Conservation (phyloP, 2,797 vertebrate genomes). For the Ataeniobius toweri region DNA sequence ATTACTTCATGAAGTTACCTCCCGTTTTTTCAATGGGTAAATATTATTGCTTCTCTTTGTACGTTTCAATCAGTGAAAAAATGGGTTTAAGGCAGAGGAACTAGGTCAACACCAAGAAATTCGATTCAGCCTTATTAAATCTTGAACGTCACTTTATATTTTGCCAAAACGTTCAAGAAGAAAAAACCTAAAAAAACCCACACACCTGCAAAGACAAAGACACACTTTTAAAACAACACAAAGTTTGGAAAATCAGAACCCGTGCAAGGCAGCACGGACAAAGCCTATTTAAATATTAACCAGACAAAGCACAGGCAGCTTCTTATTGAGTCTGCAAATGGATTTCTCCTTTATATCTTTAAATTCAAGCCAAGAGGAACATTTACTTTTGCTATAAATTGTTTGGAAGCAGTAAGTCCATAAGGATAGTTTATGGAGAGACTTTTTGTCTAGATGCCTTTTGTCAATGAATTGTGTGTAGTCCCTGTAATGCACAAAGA, state of each 20-base stretch:
- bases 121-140: not conserved
- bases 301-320: slow-evolving; percentile 50
- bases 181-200: not conserved
- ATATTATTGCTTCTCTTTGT: not conserved
- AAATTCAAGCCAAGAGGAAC: slow-evolving; percentile 39
- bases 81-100: not conserved
- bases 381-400: slow-evolving; percentile 23
- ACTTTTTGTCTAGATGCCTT: not conserved
- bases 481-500: not conserved
- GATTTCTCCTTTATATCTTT: slow-evolving; percentile 47
- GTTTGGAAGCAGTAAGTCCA: slow-evolving; percentile 27
- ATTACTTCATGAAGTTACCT: not conserved
- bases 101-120: not conserved
- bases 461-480: not conserved
- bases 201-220: not conserved
- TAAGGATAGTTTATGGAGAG: not conserved
- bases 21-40: not conserved
- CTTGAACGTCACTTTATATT: not conserved
- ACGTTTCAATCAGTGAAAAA: not conserved
- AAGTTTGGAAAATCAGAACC: slow-evolving; percentile 29
- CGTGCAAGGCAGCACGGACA: slow-evolving; percentile 21
- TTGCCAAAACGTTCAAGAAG: not conserved
- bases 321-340: slow-evolving; percentile 49
- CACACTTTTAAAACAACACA: slow-evolving; percentile 10
- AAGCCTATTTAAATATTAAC: slow-evolving; percentile 62